These are phyloP conservation scores for Notothenia coriiceps DNA, from an alignment of 2,113 vertebrate species.

Conservation along the genomic window DNA sequence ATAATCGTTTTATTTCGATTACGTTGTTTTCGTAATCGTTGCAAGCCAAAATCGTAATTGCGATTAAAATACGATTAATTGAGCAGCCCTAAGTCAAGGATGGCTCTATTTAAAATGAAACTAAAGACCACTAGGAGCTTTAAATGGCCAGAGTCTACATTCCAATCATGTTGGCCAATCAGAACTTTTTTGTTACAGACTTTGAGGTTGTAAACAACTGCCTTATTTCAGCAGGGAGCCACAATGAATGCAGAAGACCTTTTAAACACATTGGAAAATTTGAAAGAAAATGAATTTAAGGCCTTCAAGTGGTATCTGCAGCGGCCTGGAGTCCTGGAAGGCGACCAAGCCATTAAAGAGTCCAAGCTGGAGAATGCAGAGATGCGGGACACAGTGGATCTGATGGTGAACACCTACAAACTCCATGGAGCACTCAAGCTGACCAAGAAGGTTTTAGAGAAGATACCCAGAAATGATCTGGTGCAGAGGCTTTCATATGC, in stretches of 20 bases:
- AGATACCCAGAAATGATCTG: background rate
- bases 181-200: background rate
- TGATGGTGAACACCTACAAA: background rate
- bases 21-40: too few species aligned
- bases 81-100: background rate
- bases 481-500: background rate
- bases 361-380: background rate
- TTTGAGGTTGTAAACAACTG: background rate
- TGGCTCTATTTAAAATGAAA: background rate
- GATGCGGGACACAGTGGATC: background rate
- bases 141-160: too few species aligned
- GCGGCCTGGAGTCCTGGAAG: background rate
- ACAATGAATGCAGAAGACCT: background rate
- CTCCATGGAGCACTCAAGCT: background rate
- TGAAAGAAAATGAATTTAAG: background rate
- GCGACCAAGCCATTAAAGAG: background rate
- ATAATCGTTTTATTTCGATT: too few species aligned
- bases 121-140: background rate
- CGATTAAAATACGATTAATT: too few species aligned
- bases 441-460: background rate
- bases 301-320: conserved; percentile 3
- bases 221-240: background rate
- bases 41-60: too few species aligned
- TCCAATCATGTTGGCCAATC: background rate
- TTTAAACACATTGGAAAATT: background rate